Percentiles rank a stretch among this genome's conserved stretches.
Evolutionary conservation across 2,888 invertebrate species (phyloP).

Genomic region (Cephus pulcher): DNA sequence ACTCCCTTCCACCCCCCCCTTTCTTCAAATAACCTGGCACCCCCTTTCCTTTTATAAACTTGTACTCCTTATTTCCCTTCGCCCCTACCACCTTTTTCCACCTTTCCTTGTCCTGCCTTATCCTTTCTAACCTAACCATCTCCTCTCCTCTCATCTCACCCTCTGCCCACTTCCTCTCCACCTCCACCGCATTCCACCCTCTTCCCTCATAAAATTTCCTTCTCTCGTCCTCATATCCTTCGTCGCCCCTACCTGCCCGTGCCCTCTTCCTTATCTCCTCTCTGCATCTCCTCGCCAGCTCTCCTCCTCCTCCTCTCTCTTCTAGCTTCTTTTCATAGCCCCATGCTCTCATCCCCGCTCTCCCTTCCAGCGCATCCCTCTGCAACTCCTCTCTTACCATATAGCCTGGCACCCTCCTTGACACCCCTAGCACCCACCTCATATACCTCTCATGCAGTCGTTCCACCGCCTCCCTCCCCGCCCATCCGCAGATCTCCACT

Average conservation of each 20-base stretch:
- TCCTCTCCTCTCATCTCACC: not conserved
- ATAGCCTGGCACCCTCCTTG: not conserved
- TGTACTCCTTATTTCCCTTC: too few species aligned
- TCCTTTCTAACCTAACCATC: too few species aligned
- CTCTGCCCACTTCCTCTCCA: not conserved
- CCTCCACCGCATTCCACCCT: not conserved
- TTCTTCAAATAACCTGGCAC: too few species aligned
- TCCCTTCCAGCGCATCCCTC: not conserved
- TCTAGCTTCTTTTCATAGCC: too few species aligned
- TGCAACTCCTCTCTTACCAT: not conserved
- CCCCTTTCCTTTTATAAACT: too few species aligned
- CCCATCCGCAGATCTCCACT: not conserved
- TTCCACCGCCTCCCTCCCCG: not conserved
- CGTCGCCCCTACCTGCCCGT: not conserved
- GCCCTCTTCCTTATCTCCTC: not conserved
- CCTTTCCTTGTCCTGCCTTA: too few species aligned
- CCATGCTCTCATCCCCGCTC: not conserved
- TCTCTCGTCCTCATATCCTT: not conserved
- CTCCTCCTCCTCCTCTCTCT: too few species aligned
- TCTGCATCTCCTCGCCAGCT: not conserved
- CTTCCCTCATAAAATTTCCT: not conserved
- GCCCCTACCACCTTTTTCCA: too few species aligned
- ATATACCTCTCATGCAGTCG: not conserved
- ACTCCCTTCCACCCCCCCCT: not conserved
- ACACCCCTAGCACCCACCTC: not conserved